phyloP scores from a whole-genome alignment of 2,797 vertebrate genomes.

The Xenopus petersii region DNA sequence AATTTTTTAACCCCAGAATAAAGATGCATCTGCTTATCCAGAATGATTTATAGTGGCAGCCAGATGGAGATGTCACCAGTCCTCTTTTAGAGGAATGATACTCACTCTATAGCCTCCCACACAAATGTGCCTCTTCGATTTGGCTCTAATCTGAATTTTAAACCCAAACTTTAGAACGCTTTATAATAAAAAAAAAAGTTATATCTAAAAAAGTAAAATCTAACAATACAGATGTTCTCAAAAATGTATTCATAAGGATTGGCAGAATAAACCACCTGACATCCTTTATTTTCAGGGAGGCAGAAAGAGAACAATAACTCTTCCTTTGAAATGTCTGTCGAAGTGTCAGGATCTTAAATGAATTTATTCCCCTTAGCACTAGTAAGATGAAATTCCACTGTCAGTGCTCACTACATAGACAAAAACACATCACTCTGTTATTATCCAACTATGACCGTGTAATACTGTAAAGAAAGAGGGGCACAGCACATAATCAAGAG shows the following conservation, averaged over 20 bases:
- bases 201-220: background rate
- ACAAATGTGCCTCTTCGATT: no score
- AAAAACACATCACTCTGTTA: constrained; percentile 46
- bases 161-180: background rate
- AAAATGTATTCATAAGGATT: constrained; percentile 47
- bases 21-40: background rate
- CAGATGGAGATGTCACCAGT: background rate
- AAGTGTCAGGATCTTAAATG: constrained; percentile 58
- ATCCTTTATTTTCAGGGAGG: constrained; percentile 55
- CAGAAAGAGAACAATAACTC: constrained; percentile 57
- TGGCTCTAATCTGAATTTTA: no score
- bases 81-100: background rate
- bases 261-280: constrained; percentile 50
- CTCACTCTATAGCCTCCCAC: no score
- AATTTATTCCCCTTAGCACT: constrained; percentile 62
- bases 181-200: no score
- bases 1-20: constrained; percentile 1
- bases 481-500: constrained; percentile 63
- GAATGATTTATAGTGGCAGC: constrained; percentile 4
- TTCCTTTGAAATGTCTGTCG: constrained; percentile 64
- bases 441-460: constrained; percentile 29
- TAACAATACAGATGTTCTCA: constrained; percentile 44
- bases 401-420: constrained; percentile 52
- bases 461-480: constrained; percentile 18
- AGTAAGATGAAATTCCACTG: constrained; percentile 58